Evolutionary conservation across 2,888 invertebrate genomes (phyloP), one percentile per base, ranked within the genome.

Genomic region (Melanostoma scalare): DNA sequence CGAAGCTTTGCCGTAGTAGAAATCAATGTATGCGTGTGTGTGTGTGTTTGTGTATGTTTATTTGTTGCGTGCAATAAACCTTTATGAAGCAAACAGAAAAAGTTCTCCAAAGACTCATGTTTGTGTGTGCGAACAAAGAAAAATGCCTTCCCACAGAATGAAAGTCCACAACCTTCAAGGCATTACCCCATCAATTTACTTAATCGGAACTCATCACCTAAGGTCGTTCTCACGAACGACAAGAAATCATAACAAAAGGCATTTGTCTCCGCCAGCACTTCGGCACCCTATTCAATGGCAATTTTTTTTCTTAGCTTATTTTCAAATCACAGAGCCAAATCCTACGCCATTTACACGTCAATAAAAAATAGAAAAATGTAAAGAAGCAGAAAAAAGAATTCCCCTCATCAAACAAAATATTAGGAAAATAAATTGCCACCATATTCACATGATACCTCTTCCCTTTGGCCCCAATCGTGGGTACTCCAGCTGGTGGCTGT

Each of bases 351-450:
- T 82, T 69, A 82, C 82, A 82, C 78, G 73, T 77, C 78, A 73
- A 78, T 63, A 82, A 77, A 68, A 82, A 52, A 68, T 38, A 46
- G 0, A 40, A 46, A 63, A 46, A 63, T 20, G 20, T 46, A 46
- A 33, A 35, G 3, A 6, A 8, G 10, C 8, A 6, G 42, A 36
- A 56, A 36, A 50, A 42, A 31, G 20, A 9, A 31, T 48, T 40
- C 67, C 56, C 61, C 53, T 52, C 63, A 58, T 74, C 78, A 61
- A 63, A 58, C 30, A 46, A 74, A 78, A 63, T 82, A 78, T 82
- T 82, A 78, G 82, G 50, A 82, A 78, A 82, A 82, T 78, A 82
- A 78, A 74, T 82, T 82, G 78, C 68, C 78, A 46, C 48, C 73
- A 82, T 55, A 79, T 74, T 74, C 63, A 50, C 63, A 50, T 63